Base-by-base conservation (phyloP, 2,797 vertebrate species). In the Enteromius trimaculatus region DNA sequence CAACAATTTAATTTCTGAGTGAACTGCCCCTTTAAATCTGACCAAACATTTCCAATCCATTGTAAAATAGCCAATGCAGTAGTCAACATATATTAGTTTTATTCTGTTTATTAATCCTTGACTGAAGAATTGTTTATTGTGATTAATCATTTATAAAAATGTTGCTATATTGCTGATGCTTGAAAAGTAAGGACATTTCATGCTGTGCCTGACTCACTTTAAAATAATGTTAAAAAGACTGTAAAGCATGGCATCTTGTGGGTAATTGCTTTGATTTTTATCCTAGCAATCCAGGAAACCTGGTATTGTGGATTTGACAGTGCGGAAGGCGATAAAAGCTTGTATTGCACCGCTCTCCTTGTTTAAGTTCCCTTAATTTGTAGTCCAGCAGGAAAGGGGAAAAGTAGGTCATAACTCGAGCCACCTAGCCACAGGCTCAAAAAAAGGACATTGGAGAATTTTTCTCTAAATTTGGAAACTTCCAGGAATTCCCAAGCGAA, bases 391-490 rank as follows among this genome's bases (percentile, higher is more conserved):
- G 83, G 31, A 75, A 44, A 60, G 62, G 26, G 77, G 64, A 55
- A 79, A 92, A 91, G 55, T 89, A 84, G 91, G 90, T 90, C 88
- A 88, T 82, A 65, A 39, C 81, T 79, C 49, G 62, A 84, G 84
- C 80, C 88, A 84, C 34, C 39, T 72, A 72, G 82, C 80, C 69
- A 34, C 64, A 84, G 84, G 88, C 62, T 69, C 39, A 49, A n/a
- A 58, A 21, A 70, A 65, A 76, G 83, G 74, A 64, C 85, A 65
- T 79, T 70, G 37, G 68, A 82, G 88, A 86, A 88, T 75, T 34
- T 72, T 86, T 23, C 29, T 79, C 88, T 89, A 89, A 90, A 86
- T 91, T 90, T 92, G 90, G 88, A 89, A 86, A 44, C 68, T 34
- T 86, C 65, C 71, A 29, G 19, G 37, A 26, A 5, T 34, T 82